A percentile compares a stretch with the other conserved stretches of the same genome.
phyloP scores from a whole-genome alignment of 1,140 invertebrate genomes.

The Oreohelix idahoensis region DNA sequence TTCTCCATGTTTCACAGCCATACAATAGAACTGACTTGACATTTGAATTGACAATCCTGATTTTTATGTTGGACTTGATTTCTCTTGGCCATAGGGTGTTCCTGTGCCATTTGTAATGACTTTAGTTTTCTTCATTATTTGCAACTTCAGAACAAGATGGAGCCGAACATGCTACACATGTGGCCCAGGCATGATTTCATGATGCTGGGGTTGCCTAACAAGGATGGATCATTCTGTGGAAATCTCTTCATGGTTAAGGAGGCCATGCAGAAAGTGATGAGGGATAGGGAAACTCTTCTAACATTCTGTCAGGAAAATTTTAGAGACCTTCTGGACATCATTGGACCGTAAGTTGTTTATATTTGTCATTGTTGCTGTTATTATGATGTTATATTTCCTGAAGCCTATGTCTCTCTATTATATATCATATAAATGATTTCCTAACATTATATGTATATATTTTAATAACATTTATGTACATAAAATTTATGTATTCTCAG shows the following conservation, averaged over 20 bases:
- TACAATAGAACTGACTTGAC: too few species aligned
- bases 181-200: constrained; percentile 21
- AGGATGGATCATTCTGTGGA: constrained; percentile 15
- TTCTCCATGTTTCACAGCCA: too few species aligned
- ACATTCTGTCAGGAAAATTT: background rate
- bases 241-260: constrained; percentile 7
- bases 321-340: background rate
- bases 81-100: too few species aligned
- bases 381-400: background rate
- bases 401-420: too few species aligned
- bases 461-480: too few species aligned
- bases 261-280: background rate
- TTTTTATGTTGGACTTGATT: too few species aligned
- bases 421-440: too few species aligned
- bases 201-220: background rate
- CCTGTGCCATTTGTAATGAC: too few species aligned
- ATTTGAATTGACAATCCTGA: too few species aligned
- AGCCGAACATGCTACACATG: constrained; percentile 16
- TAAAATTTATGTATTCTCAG: too few species aligned
- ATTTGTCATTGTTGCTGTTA: background rate
- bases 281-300: background rate
- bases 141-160: background rate
- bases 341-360: constrained; percentile 12
- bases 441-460: too few species aligned
- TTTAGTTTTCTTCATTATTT: background rate